Conservation (phyloP, 2,888 invertebrate species). For the Drosophila silvestris region DNA sequence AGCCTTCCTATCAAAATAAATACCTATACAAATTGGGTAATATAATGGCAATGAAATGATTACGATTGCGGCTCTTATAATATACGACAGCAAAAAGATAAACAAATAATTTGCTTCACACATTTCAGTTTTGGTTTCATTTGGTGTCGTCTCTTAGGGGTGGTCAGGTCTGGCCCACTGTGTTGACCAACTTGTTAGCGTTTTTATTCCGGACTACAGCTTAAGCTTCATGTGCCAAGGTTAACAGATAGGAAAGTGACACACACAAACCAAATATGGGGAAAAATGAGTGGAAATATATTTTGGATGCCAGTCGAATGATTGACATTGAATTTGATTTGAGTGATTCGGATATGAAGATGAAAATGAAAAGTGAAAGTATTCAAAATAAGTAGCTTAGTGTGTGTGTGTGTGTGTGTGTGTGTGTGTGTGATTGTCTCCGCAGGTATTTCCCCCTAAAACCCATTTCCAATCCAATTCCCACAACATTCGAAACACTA, state of each 20-base stretch:
- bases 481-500: constrained; percentile 33
- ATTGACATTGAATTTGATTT: constrained; percentile 46
- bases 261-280: not conserved
- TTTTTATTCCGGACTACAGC: constrained; percentile 15
- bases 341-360: constrained; percentile 8
- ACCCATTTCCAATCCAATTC: constrained; percentile 20
- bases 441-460: not conserved
- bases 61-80: not conserved
- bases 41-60: constrained; percentile 6
- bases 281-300: constrained; percentile 8
- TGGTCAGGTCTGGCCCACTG: constrained; percentile 29
- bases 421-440: constrained; percentile 44
- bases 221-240: constrained; percentile 49
- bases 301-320: constrained; percentile 14
- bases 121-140: not conserved
- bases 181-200: constrained; percentile 41
- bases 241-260: constrained; percentile 46
- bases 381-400: constrained; percentile 14
- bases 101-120: constrained; percentile 20
- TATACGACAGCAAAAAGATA: not conserved
- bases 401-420: constrained; percentile 51
- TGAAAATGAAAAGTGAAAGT: constrained; percentile 50
- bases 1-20: not conserved
- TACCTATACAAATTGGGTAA: constrained; percentile 9
- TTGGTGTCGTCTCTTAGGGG: constrained; percentile 20